Base-by-base conservation (phyloP, 2,888 invertebrate species). In the Therioaphis trifolii region DNA sequence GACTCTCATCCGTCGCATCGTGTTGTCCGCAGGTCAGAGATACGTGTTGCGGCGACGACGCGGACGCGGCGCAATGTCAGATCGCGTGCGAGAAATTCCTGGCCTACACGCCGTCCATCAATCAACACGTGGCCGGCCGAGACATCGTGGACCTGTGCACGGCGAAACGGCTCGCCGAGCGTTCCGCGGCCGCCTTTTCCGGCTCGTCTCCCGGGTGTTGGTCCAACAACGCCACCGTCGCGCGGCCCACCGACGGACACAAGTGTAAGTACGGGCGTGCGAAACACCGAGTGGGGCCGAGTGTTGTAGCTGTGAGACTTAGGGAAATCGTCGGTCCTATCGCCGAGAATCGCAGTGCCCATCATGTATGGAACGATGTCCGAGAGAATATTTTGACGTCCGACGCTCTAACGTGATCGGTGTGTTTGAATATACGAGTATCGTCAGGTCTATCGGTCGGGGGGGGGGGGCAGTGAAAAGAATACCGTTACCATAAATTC, bases 1-100 rank as follows among this genome's bases (percentile, higher is more conserved):
- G n/a, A n/a, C n/a, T n/a, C 29, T 29, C 7, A 14, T 18, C 29
- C 35, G 21, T 15, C 58, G 40, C 29, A 35, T 35, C 35, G 11
- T 40, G 24, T 75, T 35, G 35, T 66, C 35, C 58, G 9, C 21
- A 82, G 82, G 82, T 82, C 35, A 82, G 35, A 74, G 72, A 74
- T 35, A 63, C 82, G 1, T 80, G 80, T 72, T 82, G 82, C 63
- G 72, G 82, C 4, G 82, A 74, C 49, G 35, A 49, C 7, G 40
- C 49, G 55, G 82, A 82, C 24, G 63, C 52, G 49, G 35, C n/a
- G 21, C 82, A 82, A 49, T 82, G 82, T 74, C 82, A 52, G 52
- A 74, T 82, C 24, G 82, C 82, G 21, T 82, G 82, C 72, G 74
- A 74, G 52, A 82, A 82, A 52, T 82, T 82, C 74, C 40, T 82